Base-by-base conservation (phyloP, 2,797 vertebrate species). In the Moxostoma hubbsi region DNA sequence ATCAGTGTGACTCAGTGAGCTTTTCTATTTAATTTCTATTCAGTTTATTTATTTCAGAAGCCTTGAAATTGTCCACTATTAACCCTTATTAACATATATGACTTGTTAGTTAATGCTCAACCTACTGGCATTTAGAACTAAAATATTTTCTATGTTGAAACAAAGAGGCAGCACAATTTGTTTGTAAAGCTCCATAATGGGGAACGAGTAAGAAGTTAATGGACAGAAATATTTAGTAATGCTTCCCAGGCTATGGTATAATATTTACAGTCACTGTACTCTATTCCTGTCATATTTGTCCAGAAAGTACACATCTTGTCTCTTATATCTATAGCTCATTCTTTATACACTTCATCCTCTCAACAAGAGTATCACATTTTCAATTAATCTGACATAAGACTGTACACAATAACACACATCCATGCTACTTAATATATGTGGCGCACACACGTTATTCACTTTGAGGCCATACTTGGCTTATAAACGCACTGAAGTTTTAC, bases 321-420 rank as follows among this genome's bases (percentile, higher is more conserved):
- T 45, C 36, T 8, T 43, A 63, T 63, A 7, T 45, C 61, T 43
- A 13, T 45, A 13, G 1, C 61, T 45, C 9, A 16, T 47, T 47
- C 51, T 24, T 46, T 47, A 65, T 36, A 47, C 10, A 57, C 62
- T 75, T 65, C 62, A 24, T 75, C 49, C 15, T 55, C 10, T 65
- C 63, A 67, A 50, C 45, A 66, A 66, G 53, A 58, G 12, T 67
- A 58, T 67, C 67, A 36, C 13, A 43, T 76, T 76, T 67, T 55
- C 16, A 67, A 58, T 50, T 67, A 76, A 58, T 50, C 45, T 67
- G 63, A 57, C 16, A 58, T 46, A 64, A 55, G 16, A 70, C 24
- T 5, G 70, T 11, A 4, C 9, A 73, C 45, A 43, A 63, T 36
- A 62, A 51, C 15, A 75, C 61, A 61, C 9, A 64, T 12, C 16